Conservation (phyloP, 2,113 vertebrate species). For the Phoxinus phoxinus region DNA sequence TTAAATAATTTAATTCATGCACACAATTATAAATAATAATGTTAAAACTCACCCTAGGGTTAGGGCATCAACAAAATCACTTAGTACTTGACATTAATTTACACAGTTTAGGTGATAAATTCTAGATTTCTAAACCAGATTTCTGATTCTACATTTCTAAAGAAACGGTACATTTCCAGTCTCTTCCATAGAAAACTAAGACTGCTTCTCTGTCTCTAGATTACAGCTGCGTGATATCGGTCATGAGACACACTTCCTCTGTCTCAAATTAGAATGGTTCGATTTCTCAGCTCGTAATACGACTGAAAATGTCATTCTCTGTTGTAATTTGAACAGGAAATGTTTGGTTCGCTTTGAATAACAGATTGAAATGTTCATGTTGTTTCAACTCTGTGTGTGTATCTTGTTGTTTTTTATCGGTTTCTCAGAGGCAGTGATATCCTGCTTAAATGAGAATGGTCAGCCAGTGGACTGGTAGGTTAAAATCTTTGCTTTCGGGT, state of each 20-base stretch:
- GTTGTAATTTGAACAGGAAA: neutral
- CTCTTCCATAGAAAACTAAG: neutral
- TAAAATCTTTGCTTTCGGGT: constrained; percentile 7
- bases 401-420: constrained; percentile 40
- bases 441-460: constrained; percentile 87
- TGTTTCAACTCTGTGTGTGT: neutral
- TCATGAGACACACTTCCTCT: constrained; percentile 74
- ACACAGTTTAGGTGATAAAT: neutral
- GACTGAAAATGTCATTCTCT: neutral
- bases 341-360: neutral
- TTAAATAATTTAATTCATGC: no score
- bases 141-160: neutral
- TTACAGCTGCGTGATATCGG: constrained; percentile 1
- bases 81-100: neutral
- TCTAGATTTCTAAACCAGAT: neutral
- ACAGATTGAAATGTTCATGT: constrained; percentile 46
- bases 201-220: neutral
- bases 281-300: neutral
- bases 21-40: no score
- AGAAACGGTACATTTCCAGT: neutral
- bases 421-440: constrained; percentile 67
- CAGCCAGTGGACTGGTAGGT: constrained; percentile 92
- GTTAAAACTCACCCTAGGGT: no score
- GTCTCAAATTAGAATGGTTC: constrained; percentile 57
- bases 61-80: neutral